Evolutionary conservation across 2,113 vertebrate genomes (phyloP), one percentile per base, ranked within the genome.

Genomic region (Rhabdornis inornatus): DNA sequence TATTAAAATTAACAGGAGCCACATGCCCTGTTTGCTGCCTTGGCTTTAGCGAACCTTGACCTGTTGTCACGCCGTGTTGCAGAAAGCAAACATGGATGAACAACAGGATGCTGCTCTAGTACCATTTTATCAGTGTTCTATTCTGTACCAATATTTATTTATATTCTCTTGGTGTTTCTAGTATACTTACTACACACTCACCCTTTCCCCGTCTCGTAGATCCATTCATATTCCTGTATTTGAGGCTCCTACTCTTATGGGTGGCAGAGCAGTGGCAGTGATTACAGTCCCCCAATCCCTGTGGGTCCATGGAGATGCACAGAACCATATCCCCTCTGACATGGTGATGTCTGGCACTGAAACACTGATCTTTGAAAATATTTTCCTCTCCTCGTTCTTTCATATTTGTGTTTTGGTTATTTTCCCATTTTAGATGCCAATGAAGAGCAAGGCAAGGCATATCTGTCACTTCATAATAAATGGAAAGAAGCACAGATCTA

Each of bases 1-100:
- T 65, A 87, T 69, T 45, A 76, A 87, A 91, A 74, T 13, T 0
- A 84, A 18, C 23, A 71, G 72, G 80, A 76, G 24, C 28, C 12
- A 24, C 42, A 10, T 4, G 13, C 35, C 56, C 61, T 20, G 3
- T 11, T 22, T 12, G 3, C 57, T 37, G 27, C 23, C 37, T 65
- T 45, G 66, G 45, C 66, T 86, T 61, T 66, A 35, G 37, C 30
- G 66, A 79, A 42, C 18, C 45, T 45, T 35, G 28, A 13, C 21
- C 40, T 61, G n/a, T 7, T 0, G 0, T 50, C 27, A 20, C 2
- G 21, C 19, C 24, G 3, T 2, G 21, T 1, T 52, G 44, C 52
- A 68, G 64, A 63, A 50, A 19, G 18, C 1, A 25, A 53, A 31
- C 1, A 1, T 6, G 33, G 21, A 8, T 65, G 42, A 72, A 14